These are phyloP conservation scores for Papilio polytes DNA, from an alignment of 1,140 invertebrate genomes.

Conservation along the genomic window DNA sequence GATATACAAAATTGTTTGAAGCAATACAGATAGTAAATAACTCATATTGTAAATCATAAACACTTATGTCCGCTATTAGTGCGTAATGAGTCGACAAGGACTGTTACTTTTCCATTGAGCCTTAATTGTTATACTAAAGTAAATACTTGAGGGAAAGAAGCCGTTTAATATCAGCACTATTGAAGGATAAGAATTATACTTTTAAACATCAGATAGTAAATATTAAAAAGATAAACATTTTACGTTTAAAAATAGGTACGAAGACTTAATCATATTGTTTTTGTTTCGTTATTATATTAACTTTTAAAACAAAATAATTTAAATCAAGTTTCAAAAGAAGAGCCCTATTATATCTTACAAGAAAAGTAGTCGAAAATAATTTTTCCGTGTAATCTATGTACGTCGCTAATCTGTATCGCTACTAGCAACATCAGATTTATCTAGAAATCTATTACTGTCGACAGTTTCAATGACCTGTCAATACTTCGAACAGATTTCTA, in stretches of 20 bases:
- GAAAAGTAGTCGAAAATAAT: constrained; percentile 10
- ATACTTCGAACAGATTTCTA: constrained; percentile 15
- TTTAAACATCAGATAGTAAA: neutral
- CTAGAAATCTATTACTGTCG: constrained; percentile 35
- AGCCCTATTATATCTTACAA: neutral
- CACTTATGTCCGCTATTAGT: neutral
- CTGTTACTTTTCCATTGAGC: neutral
- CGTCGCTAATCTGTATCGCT: neutral
- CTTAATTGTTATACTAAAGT: neutral
- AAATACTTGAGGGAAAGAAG: neutral
- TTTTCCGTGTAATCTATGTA: neutral
- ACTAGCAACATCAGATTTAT: constrained; percentile 29
- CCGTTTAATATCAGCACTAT: neutral
- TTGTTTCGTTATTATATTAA: too few relatives aligned
- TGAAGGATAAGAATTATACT: neutral
- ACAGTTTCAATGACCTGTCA: constrained; percentile 38
- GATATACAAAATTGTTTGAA: neutral
- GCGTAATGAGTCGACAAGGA: neutral
- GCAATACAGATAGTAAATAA: neutral
- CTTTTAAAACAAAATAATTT: too few relatives aligned
- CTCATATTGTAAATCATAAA: neutral
- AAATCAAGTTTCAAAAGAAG: too few relatives aligned
- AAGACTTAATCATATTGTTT: too few relatives aligned
- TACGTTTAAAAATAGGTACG: too few relatives aligned
- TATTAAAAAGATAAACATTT: too few relatives aligned